Conservation (phyloP, 2,797 vertebrate species). For the Gobionotothen gibberifrons region DNA sequence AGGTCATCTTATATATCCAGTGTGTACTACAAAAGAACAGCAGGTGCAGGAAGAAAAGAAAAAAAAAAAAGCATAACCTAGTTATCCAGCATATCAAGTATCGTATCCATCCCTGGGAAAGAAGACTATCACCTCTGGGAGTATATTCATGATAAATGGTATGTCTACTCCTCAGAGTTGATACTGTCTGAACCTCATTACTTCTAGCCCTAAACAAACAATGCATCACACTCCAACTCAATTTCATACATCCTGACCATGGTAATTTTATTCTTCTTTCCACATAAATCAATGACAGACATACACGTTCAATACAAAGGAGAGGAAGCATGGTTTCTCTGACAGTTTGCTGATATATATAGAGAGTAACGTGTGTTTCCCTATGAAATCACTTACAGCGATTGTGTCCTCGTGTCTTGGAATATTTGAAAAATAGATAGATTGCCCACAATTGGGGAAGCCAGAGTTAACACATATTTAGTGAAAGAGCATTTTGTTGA, state of each 20-base stretch:
- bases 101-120: constrained; percentile 60
- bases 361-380: constrained; percentile 19
- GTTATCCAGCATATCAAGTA: constrained; percentile 62
- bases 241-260: constrained; percentile 81
- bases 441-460: background rate
- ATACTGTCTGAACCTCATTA: constrained; percentile 81
- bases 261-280: constrained; percentile 73
- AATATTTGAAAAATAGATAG: constrained; percentile 16
- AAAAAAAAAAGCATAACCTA: constrained; percentile 63
- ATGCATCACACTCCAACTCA: constrained; percentile 80
- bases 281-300: constrained; percentile 78
- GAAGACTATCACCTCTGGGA: constrained; percentile 72
- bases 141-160: constrained; percentile 73
- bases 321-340: constrained; percentile 41
- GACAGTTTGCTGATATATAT: constrained; percentile 11
- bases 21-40: constrained; percentile 43
- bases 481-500: constrained; percentile 41
- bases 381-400: constrained; percentile 19
- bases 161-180: constrained; percentile 69
- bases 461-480: constrained; percentile 17
- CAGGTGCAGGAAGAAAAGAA: constrained; percentile 30
- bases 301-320: constrained; percentile 53
- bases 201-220: constrained; percentile 76
- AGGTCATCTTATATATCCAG: constrained; percentile 33
- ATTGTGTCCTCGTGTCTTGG: background rate